These are phyloP conservation scores for Antheraea mylitta DNA, from an alignment of 1,140 invertebrate species.

Conservation along the genomic window DNA sequence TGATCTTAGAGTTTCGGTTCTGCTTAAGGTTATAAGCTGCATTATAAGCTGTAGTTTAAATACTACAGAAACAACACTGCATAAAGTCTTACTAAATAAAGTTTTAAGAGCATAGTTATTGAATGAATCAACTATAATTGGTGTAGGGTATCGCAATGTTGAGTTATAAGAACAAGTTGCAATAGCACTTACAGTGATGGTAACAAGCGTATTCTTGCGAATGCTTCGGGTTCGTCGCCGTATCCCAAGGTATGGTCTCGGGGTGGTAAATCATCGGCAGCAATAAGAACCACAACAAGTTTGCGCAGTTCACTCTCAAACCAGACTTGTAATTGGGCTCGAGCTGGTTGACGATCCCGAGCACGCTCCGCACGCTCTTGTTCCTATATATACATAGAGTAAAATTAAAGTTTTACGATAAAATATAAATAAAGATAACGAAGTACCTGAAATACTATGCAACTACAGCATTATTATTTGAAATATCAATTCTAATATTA, in stretches of 20 bases:
- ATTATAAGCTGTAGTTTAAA: no score
- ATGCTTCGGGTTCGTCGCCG: slow-evolving; percentile 88
- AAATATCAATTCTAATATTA: not conserved
- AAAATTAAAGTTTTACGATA: not conserved
- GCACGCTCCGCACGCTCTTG: slow-evolving; percentile 82
- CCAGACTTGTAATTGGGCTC: slow-evolving; percentile 92
- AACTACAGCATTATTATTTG: not conserved
- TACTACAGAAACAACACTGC: no score
- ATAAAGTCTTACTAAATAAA: no score
- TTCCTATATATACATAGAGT: slow-evolving; percentile 43
- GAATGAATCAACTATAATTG: no score
- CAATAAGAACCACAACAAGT: slow-evolving; percentile 89
- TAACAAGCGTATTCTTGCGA: slow-evolving; percentile 88
- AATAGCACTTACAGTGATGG: slow-evolving; percentile 85
- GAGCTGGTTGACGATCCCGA: slow-evolving; percentile 85
- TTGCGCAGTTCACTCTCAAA: slow-evolving; percentile 90
- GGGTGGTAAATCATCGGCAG: slow-evolving; percentile 88
- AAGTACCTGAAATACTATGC: slow-evolving; percentile 9
- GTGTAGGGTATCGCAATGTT: not conserved
- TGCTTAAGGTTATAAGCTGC: no score
- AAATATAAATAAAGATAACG: not conserved
- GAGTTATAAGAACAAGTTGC: not conserved
- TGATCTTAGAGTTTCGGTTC: no score
- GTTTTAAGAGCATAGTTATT: no score
- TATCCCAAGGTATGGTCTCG: slow-evolving; percentile 87